A percentile compares a stretch with the other conserved stretches of the same genome.
Conservation (phyloP, 1,140 invertebrate species). For the Drosophila kepulauana region DNA sequence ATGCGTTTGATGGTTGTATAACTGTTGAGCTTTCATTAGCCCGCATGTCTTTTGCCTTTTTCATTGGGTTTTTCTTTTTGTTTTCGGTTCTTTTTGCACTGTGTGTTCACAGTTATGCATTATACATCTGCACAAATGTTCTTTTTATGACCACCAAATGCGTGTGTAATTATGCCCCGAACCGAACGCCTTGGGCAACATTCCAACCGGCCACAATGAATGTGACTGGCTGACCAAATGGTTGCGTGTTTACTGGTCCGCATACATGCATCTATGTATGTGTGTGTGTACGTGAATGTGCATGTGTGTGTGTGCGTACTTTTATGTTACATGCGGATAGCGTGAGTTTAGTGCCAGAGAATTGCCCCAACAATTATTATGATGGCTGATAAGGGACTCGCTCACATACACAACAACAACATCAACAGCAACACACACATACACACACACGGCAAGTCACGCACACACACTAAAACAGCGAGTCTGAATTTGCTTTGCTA, state of each 20-base stretch:
- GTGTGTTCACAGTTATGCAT: slow-evolving; percentile 13
- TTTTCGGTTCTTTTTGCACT: background rate
- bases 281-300: background rate
- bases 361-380: slow-evolving; percentile 77
- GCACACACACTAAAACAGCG: slow-evolving; percentile 42
- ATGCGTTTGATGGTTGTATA: slow-evolving; percentile 21
- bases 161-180: slow-evolving; percentile 53
- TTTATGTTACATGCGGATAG: slow-evolving; percentile 28
- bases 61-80: background rate
- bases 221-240: slow-evolving; percentile 46
- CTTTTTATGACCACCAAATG: slow-evolving; percentile 56
- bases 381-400: slow-evolving; percentile 66
- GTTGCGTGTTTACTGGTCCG: slow-evolving; percentile 28
- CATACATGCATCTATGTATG: background rate
- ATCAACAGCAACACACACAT: background rate
- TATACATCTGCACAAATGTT: slow-evolving; percentile 49
- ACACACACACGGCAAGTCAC: slow-evolving; percentile 40
- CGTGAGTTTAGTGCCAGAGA: slow-evolving; percentile 60
- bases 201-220: slow-evolving; percentile 39
- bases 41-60: slow-evolving; percentile 8
- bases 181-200: slow-evolving; percentile 45
- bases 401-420: slow-evolving; percentile 13
- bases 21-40: slow-evolving; percentile 39
- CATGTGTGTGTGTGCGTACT: slow-evolving; percentile 2
- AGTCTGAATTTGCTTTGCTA: slow-evolving; percentile 68